Conservation (phyloP, 1,140 invertebrate genomes). For the Lerema accius region DNA sequence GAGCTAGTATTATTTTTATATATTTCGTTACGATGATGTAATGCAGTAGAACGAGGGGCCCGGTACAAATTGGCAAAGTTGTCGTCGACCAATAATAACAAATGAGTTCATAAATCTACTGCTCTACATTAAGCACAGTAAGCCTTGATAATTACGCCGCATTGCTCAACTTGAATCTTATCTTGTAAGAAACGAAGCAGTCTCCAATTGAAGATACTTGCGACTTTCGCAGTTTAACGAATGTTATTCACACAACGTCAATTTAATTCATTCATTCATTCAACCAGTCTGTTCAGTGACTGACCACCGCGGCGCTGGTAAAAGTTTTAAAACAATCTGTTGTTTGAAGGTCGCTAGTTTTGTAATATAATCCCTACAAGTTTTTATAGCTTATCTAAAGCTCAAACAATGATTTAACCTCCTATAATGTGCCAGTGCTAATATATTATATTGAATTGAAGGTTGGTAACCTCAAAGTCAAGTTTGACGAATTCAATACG, state of each 20-base stretch:
- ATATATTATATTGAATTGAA: too few relatives aligned
- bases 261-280: slow-evolving; percentile 50
- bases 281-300: slow-evolving; percentile 52
- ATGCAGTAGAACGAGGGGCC: slow-evolving; percentile 32
- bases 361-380: slow-evolving; percentile 65
- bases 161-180: slow-evolving; percentile 35
- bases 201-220: slow-evolving; percentile 23
- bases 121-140: slow-evolving; percentile 28
- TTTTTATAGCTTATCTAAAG: slow-evolving; percentile 48
- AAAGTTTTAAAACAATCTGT: slow-evolving; percentile 67
- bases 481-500: background rate
- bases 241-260: slow-evolving; percentile 54
- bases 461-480: too few relatives aligned
- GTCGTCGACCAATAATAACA: slow-evolving; percentile 33
- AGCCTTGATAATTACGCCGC: slow-evolving; percentile 35
- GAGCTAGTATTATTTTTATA: slow-evolving; percentile 24
- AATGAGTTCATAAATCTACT: slow-evolving; percentile 37
- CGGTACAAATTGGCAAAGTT: slow-evolving; percentile 32
- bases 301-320: slow-evolving; percentile 51
- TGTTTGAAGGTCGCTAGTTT: slow-evolving; percentile 63
- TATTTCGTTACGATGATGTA: slow-evolving; percentile 25
- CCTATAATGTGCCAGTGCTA: slow-evolving; percentile 29
- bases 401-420: slow-evolving; percentile 13
- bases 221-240: slow-evolving; percentile 38
- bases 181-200: slow-evolving; percentile 30